phyloP scores from a whole-genome alignment of 1,140 invertebrate genomes.

The Apis dorsata region DNA sequence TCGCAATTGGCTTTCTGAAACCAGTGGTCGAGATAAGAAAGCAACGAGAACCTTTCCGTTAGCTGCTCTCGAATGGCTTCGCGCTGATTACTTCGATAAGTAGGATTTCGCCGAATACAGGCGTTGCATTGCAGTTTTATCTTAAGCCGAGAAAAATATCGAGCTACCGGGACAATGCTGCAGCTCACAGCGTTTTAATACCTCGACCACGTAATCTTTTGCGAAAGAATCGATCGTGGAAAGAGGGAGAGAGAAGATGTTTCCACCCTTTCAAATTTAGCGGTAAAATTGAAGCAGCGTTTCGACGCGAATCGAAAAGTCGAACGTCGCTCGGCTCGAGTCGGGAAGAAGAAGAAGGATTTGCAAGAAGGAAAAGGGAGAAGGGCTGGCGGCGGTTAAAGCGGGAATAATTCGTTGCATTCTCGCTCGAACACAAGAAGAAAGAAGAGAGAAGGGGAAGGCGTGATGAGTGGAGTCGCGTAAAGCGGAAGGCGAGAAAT shows the following conservation, averaged over 20 bases:
- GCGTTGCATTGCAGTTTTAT: neutral
- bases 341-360: neutral
- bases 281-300: neutral
- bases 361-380: constrained; percentile 55
- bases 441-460: neutral
- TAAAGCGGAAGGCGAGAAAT: constrained; percentile 37
- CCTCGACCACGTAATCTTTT: too few species aligned
- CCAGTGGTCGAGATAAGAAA: neutral
- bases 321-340: neutral
- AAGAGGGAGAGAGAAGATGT: neutral
- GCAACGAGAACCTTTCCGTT: neutral
- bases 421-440: neutral
- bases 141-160: neutral
- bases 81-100: constrained; percentile 30
- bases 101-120: neutral
- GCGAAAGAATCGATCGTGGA: too few species aligned
- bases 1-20: neutral
- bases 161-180: neutral
- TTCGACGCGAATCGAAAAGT: neutral
- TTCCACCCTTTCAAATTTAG: neutral
- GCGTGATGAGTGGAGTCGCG: constrained; percentile 12
- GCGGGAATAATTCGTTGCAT: constrained; percentile 55
- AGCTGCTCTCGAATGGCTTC: neutral
- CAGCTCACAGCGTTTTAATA: too few species aligned
- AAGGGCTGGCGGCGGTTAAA: constrained; percentile 11